Conservation (phyloP, 2,113 vertebrate genomes). For the Ciconia stormi region DNA sequence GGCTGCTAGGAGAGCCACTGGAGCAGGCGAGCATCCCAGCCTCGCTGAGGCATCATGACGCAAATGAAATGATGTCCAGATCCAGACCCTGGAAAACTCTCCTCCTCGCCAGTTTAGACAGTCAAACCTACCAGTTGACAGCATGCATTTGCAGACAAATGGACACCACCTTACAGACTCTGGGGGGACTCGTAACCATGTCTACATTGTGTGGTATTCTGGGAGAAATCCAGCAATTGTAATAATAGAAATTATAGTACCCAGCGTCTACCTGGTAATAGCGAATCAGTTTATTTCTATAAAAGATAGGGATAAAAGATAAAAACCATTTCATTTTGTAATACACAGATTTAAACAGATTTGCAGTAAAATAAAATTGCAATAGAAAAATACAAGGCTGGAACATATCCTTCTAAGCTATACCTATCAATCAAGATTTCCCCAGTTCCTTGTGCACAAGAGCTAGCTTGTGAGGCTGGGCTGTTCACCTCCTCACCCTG, state of each 20-base stretch:
- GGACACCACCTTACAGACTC: background rate
- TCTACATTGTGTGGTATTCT: background rate
- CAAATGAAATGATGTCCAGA: background rate
- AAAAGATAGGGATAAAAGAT: background rate
- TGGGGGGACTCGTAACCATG: background rate
- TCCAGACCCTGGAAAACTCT: background rate
- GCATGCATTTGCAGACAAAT: background rate
- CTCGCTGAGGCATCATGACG: background rate
- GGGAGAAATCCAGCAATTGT: background rate
- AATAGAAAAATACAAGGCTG: background rate
- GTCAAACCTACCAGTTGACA: background rate
- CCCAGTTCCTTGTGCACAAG: background rate
- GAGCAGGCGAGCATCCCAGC: background rate
- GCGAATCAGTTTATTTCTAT: background rate
- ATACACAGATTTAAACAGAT: background rate
- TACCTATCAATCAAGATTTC: background rate
- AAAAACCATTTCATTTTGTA: background rate
- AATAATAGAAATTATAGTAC: background rate
- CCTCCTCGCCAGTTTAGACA: background rate
- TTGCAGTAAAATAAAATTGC: background rate
- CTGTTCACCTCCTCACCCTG: background rate
- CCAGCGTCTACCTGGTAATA: background rate
- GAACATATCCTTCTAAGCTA: background rate
- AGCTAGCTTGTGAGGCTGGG: background rate
- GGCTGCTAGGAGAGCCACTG: background rate